Evolutionary conservation across 1,140 invertebrate species (phyloP), one percentile per base, ranked within the genome.

Genomic region (Drosophila pseudoananassae): DNA sequence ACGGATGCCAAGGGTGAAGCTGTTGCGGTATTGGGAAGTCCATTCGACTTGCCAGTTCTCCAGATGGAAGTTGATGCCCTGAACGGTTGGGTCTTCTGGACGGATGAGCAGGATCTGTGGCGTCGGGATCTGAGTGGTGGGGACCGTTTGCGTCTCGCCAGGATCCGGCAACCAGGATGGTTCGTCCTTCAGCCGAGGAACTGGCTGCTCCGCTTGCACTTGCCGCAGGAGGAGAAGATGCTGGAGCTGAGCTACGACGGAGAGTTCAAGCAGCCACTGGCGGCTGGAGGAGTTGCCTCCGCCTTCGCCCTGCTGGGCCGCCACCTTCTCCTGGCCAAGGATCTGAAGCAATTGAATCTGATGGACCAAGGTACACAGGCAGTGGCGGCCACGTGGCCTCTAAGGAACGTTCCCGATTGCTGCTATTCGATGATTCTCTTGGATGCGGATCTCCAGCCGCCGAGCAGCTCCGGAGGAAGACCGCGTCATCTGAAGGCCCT

Each of bases 11-110:
- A 60, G 33, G 82, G 70, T 0, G 51, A 29, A 8, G 0, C 15
- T 0, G 20, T 50, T 1, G n/a, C 46, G 9, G 5, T 5, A 8
- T 1, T 45, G 6, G 50, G 53, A 0, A 25, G 20, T 4, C 4
- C 14, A 0, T 65, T 75, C 7, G 45, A 3, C 1, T 17, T 15
- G 20, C 38, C 47, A 0, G 59, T 97, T 0, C 93, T 94, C 47
- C 96, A 97, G 80, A 94, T 98, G 63, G 95, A 98, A 92, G 95
- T 98, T 0, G 98, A 99, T 93, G 97, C 98, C 20, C 96, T 97
- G 70, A 98, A 98, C 92, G 98, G 97, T 92, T 97, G 96, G 91
- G 91, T 98, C 2, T 98, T 97, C 92, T 98, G 96, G 95, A 4
- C 94, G 6, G 91, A 93, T 52, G 94, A 72, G 1, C 94, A 94